phyloP scores from a whole-genome alignment of 2,888 invertebrate species.

The Cecidostiba fungosa region DNA sequence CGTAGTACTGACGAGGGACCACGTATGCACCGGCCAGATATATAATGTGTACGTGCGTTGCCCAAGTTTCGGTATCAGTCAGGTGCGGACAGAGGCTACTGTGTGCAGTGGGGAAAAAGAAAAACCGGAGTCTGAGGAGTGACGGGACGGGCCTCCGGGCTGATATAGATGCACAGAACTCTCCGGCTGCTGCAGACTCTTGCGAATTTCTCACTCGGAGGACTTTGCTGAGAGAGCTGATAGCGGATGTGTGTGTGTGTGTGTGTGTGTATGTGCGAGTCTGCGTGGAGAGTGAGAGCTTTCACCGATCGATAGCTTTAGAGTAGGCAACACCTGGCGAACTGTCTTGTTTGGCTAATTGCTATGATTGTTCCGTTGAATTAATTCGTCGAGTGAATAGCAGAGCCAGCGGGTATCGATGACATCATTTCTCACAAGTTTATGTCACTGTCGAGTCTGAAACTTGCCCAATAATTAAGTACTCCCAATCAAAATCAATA shows the following conservation, averaged over 20 bases:
- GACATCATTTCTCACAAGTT: background rate
- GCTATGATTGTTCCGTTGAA: background rate
- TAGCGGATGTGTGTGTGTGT: background rate
- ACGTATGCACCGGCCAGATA: conserved; percentile 1
- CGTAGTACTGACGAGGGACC: conserved; percentile 37
- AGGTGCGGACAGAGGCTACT: conserved; percentile 3
- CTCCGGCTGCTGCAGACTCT: background rate
- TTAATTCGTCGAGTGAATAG: background rate
- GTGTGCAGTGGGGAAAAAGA: background rate
- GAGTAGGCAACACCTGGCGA: background rate
- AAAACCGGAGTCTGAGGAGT: background rate
- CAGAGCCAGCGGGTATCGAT: background rate
- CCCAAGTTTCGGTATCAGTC: conserved; percentile 10
- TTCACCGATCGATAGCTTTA: background rate
- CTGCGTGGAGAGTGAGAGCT: background rate
- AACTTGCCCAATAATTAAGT: background rate
- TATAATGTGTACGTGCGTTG: background rate
- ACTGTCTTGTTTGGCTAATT: conserved; percentile 5
- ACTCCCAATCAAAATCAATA: background rate
- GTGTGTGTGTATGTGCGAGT: background rate
- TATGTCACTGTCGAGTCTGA: background rate
- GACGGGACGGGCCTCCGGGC: background rate
- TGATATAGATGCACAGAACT: conserved; percentile 16
- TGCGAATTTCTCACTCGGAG: background rate
- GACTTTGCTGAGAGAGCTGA: background rate